These are phyloP conservation scores for Phylloscopus trochiloides DNA, from an alignment of 2,113 vertebrate species.

Conservation along the genomic window DNA sequence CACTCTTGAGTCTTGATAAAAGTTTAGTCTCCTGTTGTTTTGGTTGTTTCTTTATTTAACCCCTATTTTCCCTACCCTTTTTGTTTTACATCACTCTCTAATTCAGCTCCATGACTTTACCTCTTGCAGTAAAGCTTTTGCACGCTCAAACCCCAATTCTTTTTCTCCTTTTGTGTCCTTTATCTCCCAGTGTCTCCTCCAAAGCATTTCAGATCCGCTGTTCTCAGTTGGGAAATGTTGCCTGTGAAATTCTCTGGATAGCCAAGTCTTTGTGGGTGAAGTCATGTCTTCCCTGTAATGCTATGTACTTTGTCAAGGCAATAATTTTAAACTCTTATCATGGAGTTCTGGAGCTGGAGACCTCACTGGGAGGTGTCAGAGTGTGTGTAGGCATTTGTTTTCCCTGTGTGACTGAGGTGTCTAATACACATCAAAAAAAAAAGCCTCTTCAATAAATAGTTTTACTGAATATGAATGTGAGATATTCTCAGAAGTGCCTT, in stretches of 20 bases:
- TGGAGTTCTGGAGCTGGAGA: neutral
- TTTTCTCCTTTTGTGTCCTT: neutral
- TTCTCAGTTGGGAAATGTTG: neutral
- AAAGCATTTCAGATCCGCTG: neutral
- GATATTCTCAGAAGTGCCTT: neutral
- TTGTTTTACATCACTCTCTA: neutral
- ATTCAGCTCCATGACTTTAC: neutral
- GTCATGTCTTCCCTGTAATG: neutral
- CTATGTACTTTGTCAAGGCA: neutral
- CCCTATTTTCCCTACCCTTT: neutral
- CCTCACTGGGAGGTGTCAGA: neutral
- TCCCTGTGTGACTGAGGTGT: neutral
- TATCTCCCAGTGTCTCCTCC: neutral
- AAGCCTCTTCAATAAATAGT: neutral
- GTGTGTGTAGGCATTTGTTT: conserved; percentile 17
- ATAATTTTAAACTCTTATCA: neutral
- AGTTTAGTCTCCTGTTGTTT: neutral
- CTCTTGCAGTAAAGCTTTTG: neutral
- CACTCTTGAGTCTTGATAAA: neutral
- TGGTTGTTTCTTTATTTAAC: neutral
- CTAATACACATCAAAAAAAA: neutral
- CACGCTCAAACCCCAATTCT: neutral
- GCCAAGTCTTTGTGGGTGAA: neutral
- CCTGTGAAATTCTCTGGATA: neutral
- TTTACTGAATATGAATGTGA: neutral